A percentile compares a stretch with the other conserved stretches of the same genome.
Conservation (phyloP, 2,113 vertebrate genomes). For the Pelodiscus sinensis region DNA sequence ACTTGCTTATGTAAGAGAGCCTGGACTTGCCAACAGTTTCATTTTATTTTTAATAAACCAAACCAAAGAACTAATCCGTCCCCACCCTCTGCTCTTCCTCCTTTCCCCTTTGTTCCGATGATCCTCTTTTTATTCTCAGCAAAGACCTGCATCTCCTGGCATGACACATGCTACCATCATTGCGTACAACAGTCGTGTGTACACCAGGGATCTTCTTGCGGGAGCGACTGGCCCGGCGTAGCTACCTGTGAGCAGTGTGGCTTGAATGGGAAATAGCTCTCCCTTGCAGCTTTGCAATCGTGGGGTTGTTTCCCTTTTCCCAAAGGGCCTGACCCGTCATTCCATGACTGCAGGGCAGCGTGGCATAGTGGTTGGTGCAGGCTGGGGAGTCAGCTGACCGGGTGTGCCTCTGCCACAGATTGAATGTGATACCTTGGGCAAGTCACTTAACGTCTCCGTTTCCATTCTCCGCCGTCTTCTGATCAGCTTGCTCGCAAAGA, state of each 20-base stretch:
- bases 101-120: not conserved
- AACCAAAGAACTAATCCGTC: constrained; percentile 10
- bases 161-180: fast-evolving
- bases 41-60: constrained; percentile 25
- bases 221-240: not conserved
- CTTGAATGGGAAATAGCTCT: not conserved
- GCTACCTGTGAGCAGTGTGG: not conserved
- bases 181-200: not conserved
- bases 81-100: not conserved
- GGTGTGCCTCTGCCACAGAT: not conserved
- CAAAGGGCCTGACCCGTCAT: not conserved
- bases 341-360: not conserved
- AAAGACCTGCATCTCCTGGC: not conserved
- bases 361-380: not conserved
- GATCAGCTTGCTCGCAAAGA: not conserved
- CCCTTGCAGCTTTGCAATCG: not conserved
- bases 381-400: not conserved
- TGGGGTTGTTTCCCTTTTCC: not conserved
- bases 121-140: not conserved
- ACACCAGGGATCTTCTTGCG: not conserved
- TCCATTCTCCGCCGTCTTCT: not conserved
- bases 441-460: not conserved
- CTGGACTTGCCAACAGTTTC: constrained; percentile 29
- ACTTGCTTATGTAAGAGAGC: constrained; percentile 35
- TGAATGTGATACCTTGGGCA: not conserved